phyloP scores from a whole-genome alignment of 2,888 invertebrate genomes.

The Lymantria dispar region DNA sequence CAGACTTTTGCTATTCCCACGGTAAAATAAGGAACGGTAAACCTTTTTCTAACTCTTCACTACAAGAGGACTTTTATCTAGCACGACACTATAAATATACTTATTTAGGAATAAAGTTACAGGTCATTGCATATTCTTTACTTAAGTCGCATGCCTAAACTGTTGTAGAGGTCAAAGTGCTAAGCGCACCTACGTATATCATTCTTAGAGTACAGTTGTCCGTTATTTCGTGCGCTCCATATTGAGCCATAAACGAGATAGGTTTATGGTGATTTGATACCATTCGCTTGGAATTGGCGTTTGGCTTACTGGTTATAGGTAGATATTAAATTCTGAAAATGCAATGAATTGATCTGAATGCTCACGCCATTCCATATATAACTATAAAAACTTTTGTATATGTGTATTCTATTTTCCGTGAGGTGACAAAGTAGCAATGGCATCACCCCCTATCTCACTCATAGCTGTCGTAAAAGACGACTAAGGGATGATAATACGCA shows the following conservation, averaged over 20 bases:
- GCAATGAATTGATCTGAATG: constrained; percentile 22
- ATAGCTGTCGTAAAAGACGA: too few species aligned
- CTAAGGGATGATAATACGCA: too few species aligned
- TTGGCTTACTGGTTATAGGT: constrained; percentile 50
- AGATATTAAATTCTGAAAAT: constrained; percentile 32
- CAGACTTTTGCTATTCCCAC: too few species aligned
- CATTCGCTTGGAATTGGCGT: constrained; percentile 75
- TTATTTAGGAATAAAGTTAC: constrained; percentile 37
- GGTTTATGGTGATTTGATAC: constrained; percentile 80
- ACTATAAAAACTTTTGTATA: too few species aligned
- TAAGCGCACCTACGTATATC: constrained; percentile 49
- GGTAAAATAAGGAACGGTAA: too few species aligned
- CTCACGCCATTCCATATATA: too few species aligned
- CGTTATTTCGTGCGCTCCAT: constrained; percentile 69
- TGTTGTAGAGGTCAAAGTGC: constrained; percentile 41
- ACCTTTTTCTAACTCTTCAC: too few species aligned
- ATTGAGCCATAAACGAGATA: constrained; percentile 50
- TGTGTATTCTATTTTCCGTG: too few species aligned
- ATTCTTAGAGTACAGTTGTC: constrained; percentile 52
- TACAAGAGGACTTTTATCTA: constrained; percentile 24
- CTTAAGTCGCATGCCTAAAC: constrained; percentile 50
- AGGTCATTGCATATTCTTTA: constrained; percentile 48
- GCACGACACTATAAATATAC: constrained; percentile 16
- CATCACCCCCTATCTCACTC: too few species aligned
- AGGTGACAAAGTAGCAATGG: too few species aligned